Conservation (phyloP, 2,888 invertebrate genomes). For the Monoplex corrugatus region DNA sequence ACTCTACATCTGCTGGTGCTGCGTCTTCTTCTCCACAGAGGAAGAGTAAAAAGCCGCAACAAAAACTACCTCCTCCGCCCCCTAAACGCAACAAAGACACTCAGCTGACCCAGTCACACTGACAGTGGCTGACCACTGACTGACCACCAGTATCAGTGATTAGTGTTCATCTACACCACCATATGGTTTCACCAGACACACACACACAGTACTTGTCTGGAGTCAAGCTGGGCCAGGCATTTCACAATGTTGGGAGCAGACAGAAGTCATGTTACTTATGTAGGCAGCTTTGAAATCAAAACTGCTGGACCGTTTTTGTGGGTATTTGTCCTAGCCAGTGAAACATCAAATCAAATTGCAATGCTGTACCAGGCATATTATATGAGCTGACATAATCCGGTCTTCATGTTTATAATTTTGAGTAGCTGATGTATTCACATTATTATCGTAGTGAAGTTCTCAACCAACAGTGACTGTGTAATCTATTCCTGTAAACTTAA, state of each 20-base stretch:
- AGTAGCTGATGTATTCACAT: neutral
- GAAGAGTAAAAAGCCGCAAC: conserved; percentile 56
- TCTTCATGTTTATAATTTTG: neutral
- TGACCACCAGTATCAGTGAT: neutral
- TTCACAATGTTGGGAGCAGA: neutral
- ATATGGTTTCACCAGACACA: neutral
- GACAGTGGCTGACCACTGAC: conserved; percentile 14
- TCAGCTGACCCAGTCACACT: conserved; percentile 65
- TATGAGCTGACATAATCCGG: neutral
- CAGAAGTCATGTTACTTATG: neutral
- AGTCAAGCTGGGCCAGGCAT: neutral
- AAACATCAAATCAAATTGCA: neutral
- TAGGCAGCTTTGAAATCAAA: conserved; percentile 43
- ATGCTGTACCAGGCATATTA: too few relatives aligned
- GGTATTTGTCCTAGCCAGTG: neutral
- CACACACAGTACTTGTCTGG: neutral
- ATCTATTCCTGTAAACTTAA: neutral
- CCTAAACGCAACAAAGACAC: conserved; percentile 76
- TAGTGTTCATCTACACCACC: neutral
- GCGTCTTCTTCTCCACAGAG: conserved; percentile 53
- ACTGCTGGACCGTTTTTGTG: conserved; percentile 16
- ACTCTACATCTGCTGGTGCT: conserved; percentile 65
- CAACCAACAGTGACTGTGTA: neutral
- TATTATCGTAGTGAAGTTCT: neutral
- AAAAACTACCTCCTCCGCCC: conserved; percentile 73